Percentiles rank a stretch among this genome's conserved stretches.
Evolutionary conservation across 2,797 vertebrate species (phyloP).

Genomic region (Cynodonichthys magdalenae): DNA sequence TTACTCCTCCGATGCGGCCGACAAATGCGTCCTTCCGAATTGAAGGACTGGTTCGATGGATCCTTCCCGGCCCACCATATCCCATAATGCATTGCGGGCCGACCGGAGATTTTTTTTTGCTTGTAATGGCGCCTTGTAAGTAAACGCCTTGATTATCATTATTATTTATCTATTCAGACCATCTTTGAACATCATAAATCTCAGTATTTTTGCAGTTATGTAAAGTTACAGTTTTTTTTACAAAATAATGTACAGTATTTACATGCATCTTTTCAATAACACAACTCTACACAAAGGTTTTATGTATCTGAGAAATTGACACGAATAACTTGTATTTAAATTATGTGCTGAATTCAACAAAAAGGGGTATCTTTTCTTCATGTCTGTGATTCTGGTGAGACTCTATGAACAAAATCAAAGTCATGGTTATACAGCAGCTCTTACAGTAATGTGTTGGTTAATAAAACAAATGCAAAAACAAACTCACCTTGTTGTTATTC

Average conservation of each 20-base stretch:
- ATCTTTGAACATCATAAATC: slow-evolving; percentile 15
- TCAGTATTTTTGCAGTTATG: slow-evolving; percentile 13
- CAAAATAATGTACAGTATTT: slow-evolving; percentile 55
- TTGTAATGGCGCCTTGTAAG: too few relatives aligned
- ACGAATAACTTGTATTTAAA: slow-evolving; percentile 60
- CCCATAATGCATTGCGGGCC: too few relatives aligned
- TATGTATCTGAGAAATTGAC: slow-evolving; percentile 41
- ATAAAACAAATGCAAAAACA: not conserved
- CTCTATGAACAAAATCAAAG: slow-evolving; percentile 50
- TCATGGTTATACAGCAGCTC: slow-evolving; percentile 18
- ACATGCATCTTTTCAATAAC: slow-evolving; percentile 59
- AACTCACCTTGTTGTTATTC: slow-evolving; percentile 60
- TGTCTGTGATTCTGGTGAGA: slow-evolving; percentile 56
- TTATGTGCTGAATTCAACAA: slow-evolving; percentile 48
- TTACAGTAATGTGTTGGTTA: not conserved
- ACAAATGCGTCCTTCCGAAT: too few relatives aligned
- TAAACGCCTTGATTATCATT: too few relatives aligned
- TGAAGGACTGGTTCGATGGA: too few relatives aligned
- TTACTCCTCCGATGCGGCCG: too few relatives aligned
- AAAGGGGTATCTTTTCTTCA: slow-evolving; percentile 25
- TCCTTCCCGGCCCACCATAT: too few relatives aligned
- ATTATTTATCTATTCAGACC: too few relatives aligned
- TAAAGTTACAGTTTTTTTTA: slow-evolving; percentile 29
- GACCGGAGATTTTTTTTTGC: too few relatives aligned
- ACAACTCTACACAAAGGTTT: slow-evolving; percentile 54